Percentiles rank a stretch among this genome's conserved stretches.
phyloP scores from a whole-genome alignment of 2,888 invertebrate species.

The Meteorus cinctellus region DNA sequence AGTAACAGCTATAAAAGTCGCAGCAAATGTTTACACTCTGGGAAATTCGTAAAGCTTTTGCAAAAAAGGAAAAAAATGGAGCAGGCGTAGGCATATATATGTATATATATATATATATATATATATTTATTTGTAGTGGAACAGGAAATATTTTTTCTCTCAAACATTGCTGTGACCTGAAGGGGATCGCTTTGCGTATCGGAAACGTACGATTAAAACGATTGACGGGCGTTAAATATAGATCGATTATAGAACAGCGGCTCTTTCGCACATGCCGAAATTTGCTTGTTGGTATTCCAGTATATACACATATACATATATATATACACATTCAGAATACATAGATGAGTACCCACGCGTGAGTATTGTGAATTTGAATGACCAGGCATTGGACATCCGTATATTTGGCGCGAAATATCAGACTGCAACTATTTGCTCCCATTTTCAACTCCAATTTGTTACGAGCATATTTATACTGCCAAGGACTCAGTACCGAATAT shows the following conservation, averaged over 20 bases:
- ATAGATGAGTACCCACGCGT: neutral
- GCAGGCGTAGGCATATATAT: neutral
- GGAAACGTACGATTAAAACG: conserved; percentile 30
- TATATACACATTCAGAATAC: neutral
- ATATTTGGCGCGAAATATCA: neutral
- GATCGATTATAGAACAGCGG: conserved; percentile 34
- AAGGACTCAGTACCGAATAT: too few relatives aligned
- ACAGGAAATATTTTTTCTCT: conserved; percentile 7
- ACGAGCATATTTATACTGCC: neutral
- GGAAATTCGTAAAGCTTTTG: conserved; percentile 28
- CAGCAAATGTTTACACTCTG: conserved; percentile 24
- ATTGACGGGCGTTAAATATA: conserved; percentile 34
- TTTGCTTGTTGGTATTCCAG: neutral
- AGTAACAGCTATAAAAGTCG: conserved; percentile 31
- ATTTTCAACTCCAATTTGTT: conserved; percentile 2
- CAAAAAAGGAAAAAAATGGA: neutral
- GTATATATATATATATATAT: neutral
- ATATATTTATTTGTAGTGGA: neutral
- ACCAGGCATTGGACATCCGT: neutral
- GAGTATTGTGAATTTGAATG: neutral
- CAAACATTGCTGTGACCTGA: neutral
- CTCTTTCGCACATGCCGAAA: neutral
- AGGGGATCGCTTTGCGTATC: conserved; percentile 16
- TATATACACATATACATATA: neutral
- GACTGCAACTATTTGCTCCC: neutral